A percentile compares a stretch with the other conserved stretches of the same genome.
phyloP scores from a whole-genome alignment of 2,888 invertebrate species.

The Griposia aprilina region DNA sequence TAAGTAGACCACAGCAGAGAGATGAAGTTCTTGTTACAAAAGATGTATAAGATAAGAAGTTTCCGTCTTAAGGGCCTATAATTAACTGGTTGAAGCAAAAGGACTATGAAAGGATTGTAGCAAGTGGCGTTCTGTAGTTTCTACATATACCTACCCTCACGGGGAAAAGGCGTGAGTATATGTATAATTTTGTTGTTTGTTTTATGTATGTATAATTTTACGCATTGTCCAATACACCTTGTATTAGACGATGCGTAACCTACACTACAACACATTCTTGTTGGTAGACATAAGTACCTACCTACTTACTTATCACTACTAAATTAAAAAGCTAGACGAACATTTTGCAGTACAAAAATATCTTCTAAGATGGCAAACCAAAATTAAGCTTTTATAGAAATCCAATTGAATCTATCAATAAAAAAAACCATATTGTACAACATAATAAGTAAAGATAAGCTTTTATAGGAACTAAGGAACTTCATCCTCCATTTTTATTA shows the following conservation, averaged over 20 bases:
- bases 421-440: slow-evolving; percentile 29
- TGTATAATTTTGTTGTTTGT: no score
- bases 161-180: no score
- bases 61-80: no score
- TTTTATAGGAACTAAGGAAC: slow-evolving; percentile 28
- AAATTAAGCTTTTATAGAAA: neutral
- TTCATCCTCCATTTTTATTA: slow-evolving; percentile 46
- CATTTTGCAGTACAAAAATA: neutral
- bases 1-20: neutral
- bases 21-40: neutral
- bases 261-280: neutral
- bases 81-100: neutral
- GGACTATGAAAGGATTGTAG: no score
- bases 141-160: no score
- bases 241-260: no score
- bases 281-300: neutral
- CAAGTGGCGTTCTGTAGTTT: neutral
- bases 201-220: neutral
- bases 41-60: neutral
- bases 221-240: neutral
- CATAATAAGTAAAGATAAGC: slow-evolving; percentile 34
- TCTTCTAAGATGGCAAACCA: neutral
- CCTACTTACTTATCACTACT: neutral
- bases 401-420: slow-evolving; percentile 42
- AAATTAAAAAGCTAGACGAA: neutral